Conservation (phyloP, 2,113 vertebrate genomes). For the Ptilorrhoa leucosticta region DNA sequence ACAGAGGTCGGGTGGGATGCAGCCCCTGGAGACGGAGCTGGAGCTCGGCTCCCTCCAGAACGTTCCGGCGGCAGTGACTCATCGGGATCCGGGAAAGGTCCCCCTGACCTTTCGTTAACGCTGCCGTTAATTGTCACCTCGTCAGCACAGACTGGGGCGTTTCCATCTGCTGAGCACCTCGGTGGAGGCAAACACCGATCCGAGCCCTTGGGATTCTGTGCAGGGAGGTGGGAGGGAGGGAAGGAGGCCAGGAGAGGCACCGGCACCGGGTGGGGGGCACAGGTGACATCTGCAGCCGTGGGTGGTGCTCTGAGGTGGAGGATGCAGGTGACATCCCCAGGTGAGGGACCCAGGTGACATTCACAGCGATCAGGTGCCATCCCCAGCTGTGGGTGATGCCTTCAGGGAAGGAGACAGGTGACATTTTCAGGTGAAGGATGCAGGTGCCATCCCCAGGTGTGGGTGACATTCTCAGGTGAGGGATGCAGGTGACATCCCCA, state of each 20-base stretch:
- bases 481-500: background rate
- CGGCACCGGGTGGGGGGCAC: fast-evolving
- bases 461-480: background rate
- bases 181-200: background rate
- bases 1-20: background rate
- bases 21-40: fast-evolving
- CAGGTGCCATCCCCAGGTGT: background rate
- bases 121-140: background rate
- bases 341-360: background rate
- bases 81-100: background rate
- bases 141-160: background rate
- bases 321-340: background rate
- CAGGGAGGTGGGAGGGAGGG: fast-evolving
- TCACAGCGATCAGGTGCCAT: too few relatives aligned
- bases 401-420: background rate
- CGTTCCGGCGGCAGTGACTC: fast-evolving
- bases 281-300: fast-evolving
- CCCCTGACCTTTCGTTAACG: background rate
- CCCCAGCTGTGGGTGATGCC: background rate
- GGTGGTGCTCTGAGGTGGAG: background rate
- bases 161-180: background rate
- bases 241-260: background rate
- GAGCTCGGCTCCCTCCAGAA: fast-evolving
- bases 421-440: background rate
- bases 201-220: background rate